Conservation (phyloP, 2,888 invertebrate species). For the Stratiomys singularior region DNA sequence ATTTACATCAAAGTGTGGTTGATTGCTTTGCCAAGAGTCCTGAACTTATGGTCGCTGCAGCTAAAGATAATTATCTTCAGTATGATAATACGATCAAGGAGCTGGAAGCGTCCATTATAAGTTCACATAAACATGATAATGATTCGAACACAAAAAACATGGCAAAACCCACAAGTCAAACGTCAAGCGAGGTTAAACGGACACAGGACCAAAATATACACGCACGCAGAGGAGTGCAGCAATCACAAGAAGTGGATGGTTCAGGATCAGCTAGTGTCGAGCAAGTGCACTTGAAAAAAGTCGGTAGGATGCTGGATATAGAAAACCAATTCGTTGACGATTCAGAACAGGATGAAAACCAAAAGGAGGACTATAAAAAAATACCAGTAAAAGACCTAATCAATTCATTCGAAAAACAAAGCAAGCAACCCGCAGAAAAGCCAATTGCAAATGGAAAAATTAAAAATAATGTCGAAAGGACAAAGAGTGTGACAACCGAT, state of each 20-base stretch:
- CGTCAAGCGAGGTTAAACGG: neutral
- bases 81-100: constrained; percentile 54
- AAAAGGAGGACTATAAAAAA: constrained; percentile 61
- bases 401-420: constrained; percentile 72
- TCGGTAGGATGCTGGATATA: neutral
- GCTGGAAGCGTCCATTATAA: constrained; percentile 45
- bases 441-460: neutral
- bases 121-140: constrained; percentile 7
- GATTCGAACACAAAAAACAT: constrained; percentile 51
- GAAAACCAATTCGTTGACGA: neutral
- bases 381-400: constrained; percentile 68
- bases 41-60: constrained; percentile 53
- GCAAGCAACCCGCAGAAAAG: constrained; percentile 53
- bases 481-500: constrained; percentile 36
- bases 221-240: no score
- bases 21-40: constrained; percentile 55
- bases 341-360: constrained; percentile 36
- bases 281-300: constrained; percentile 37
- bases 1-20: constrained; percentile 51
- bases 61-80: constrained; percentile 49
- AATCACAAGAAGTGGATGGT: no score
- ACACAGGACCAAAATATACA: neutral
- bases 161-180: no score
- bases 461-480: neutral
- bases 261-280: neutral